Conservation (phyloP, 1,140 invertebrate genomes). For the Macrobrachium rosenbergii region DNA sequence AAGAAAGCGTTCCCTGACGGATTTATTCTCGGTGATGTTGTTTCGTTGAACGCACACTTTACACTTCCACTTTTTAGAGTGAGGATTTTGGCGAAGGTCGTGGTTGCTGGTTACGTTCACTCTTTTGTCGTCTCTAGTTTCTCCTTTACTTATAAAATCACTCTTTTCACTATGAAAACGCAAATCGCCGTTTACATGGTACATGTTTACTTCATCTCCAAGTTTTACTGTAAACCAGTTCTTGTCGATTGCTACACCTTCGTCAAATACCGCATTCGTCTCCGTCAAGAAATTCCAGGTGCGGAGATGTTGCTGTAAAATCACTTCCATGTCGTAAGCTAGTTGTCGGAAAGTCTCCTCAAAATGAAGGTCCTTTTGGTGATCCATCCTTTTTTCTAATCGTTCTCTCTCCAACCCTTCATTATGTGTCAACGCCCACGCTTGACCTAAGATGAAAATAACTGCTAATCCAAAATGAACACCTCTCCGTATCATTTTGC, state of each 20-base stretch:
- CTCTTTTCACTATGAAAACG: too few relatives aligned
- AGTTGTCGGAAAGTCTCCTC: not conserved
- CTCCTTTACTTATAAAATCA: too few relatives aligned
- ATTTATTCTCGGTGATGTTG: too few relatives aligned
- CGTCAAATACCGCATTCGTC: not conserved
- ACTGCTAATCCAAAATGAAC: not conserved
- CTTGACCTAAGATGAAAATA: not conserved
- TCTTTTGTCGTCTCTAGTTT: too few relatives aligned
- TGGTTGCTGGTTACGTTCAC: too few relatives aligned
- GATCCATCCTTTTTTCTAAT: not conserved
- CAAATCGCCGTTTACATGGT: too few relatives aligned
- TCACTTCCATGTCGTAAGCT: not conserved
- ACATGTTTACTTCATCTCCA: too few relatives aligned
- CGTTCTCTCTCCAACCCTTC: not conserved
- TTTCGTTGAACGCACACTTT: too few relatives aligned
- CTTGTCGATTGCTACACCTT: not conserved
- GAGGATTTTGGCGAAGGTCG: too few relatives aligned
- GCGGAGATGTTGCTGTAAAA: slow-evolving; percentile 2
- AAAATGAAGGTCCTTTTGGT: not conserved
- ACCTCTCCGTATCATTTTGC: too few relatives aligned
- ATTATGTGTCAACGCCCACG: not conserved
- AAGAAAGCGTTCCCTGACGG: too few relatives aligned
- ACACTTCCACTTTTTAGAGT: too few relatives aligned
- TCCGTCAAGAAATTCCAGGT: slow-evolving; percentile 21
- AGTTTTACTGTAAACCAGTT: not conserved